Evolutionary conservation across 1,140 invertebrate species (phyloP).

Genomic region (Brevipalpus yothersi): DNA sequence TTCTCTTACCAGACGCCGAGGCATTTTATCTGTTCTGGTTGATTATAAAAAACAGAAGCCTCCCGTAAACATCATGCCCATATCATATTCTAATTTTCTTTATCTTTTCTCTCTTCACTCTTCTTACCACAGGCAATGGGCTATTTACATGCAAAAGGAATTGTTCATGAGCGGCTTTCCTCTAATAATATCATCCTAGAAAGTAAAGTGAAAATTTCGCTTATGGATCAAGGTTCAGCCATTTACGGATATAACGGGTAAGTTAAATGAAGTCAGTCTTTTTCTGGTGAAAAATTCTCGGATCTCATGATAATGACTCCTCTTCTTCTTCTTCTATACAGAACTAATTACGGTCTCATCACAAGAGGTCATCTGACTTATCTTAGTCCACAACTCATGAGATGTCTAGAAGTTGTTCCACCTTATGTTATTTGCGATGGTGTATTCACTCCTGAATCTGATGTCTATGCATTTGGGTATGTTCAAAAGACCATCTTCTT

Average conservation of each 20-base stretch:
- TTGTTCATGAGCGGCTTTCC: constrained; percentile 94
- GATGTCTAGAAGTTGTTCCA: constrained; percentile 21
- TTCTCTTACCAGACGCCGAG: too few relatives aligned
- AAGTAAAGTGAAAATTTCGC: constrained; percentile 31
- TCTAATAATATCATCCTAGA: constrained; percentile 97
- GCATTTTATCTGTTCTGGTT: too few relatives aligned
- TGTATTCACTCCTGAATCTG: constrained; percentile 59
- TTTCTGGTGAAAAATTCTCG: too few relatives aligned
- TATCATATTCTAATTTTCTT: too few relatives aligned
- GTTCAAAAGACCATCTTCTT: constrained; percentile 8
- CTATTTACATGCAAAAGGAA: constrained; percentile 88
- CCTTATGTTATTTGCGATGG: constrained; percentile 13
- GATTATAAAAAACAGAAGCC: too few relatives aligned
- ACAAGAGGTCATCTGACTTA: constrained; percentile 78
- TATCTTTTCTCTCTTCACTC: too few relatives aligned
- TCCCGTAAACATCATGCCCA: too few relatives aligned
- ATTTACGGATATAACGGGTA: constrained; percentile 14
- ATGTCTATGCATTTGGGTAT: constrained; percentile 94
- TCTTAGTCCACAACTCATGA: constrained; percentile 78
- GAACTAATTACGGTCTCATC: constrained; percentile 18
- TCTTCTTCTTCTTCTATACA: constrained; percentile 7
- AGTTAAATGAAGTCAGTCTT: not conserved
- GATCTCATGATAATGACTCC: not conserved
- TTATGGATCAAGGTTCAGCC: constrained; percentile 22
- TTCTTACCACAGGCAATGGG: constrained; percentile 48